phyloP scores from a whole-genome alignment of 2,888 invertebrate species.

The Blastobasis lacticolella region DNA sequence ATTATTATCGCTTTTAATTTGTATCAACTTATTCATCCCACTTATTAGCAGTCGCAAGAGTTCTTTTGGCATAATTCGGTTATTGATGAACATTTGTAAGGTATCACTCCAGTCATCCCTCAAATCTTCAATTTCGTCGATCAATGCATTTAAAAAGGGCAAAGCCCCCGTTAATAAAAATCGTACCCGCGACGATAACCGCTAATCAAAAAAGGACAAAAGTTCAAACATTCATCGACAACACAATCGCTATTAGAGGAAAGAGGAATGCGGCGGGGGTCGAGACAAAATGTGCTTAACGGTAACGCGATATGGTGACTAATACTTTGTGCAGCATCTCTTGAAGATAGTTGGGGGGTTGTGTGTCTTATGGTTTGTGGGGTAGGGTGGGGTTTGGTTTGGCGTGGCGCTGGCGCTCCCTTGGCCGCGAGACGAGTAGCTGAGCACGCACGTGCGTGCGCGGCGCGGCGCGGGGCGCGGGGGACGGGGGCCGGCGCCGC shows the following conservation, averaged over 20 bases:
- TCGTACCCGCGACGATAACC: conserved; percentile 49
- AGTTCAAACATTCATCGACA: conserved; percentile 64
- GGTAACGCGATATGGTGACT: conserved; percentile 55
- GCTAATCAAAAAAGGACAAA: conserved; percentile 66
- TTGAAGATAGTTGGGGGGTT: conserved; percentile 22
- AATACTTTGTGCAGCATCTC: conserved; percentile 45
- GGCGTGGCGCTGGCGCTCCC: conserved; percentile 17
- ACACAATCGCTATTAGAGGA: conserved; percentile 47
- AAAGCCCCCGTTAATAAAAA: conserved; percentile 42
- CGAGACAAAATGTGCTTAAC: conserved; percentile 31
- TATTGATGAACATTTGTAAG: conserved; percentile 2
- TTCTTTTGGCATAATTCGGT: too few species aligned
- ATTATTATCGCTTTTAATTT: too few species aligned
- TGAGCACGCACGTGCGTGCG: conserved; percentile 62
- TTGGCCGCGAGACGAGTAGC: conserved; percentile 40
- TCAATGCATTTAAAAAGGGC: conserved; percentile 24
- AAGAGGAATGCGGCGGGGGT: conserved; percentile 33
- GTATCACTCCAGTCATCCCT: conserved; percentile 6
- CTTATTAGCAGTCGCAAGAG: too few species aligned
- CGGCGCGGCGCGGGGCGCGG: conserved; percentile 19
- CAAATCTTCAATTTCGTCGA: conserved; percentile 6
- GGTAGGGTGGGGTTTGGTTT: conserved; percentile 43
- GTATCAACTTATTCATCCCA: too few species aligned
- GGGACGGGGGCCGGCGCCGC: conserved; percentile 53
- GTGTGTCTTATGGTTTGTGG: conserved; percentile 34